A percentile compares a stretch with the other conserved stretches of the same genome.
These are phyloP conservation scores for Sarcophilus harrisii DNA, from an alignment of 2,797 vertebrate species.

Conservation along the genomic window DNA sequence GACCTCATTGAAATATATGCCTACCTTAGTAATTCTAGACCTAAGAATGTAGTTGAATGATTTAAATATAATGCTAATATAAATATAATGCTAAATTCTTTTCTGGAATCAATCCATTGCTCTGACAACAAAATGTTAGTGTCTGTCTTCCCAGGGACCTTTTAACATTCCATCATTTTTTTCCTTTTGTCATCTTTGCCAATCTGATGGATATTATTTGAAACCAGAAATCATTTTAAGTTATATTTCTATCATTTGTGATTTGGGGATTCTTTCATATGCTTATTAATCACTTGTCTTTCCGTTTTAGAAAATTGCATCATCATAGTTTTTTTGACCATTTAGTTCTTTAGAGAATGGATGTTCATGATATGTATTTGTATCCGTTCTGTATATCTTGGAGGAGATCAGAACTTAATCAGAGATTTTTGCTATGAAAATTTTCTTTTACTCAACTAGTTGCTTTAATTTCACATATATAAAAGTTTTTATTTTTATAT, in stretches of 20 bases:
- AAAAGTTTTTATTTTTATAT: not conserved
- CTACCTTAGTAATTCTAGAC: too few relatives aligned
- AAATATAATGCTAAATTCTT: not conserved
- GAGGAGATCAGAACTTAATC: too few relatives aligned
- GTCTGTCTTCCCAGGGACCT: not conserved
- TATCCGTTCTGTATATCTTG: not conserved
- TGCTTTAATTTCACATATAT: not conserved
- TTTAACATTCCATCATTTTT: not conserved
- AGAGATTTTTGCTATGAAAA: not conserved
- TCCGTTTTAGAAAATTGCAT: not conserved
- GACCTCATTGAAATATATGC: not conserved
- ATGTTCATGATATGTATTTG: not conserved
- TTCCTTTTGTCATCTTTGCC: not conserved
- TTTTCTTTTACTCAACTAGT: not conserved
- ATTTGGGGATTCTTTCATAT: not conserved
- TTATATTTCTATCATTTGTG: not conserved
- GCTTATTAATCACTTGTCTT: not conserved
- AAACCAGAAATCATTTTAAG: not conserved
- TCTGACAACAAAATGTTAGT: not conserved
- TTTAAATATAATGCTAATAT: too few relatives aligned
- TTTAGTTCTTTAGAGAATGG: not conserved
- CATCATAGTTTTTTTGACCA: not conserved
- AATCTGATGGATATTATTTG: not conserved
- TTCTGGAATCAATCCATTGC: not conserved
- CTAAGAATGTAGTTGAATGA: too few relatives aligned